phyloP scores from a whole-genome alignment of 2,888 invertebrate genomes.

The Arctia plantaginis region DNA sequence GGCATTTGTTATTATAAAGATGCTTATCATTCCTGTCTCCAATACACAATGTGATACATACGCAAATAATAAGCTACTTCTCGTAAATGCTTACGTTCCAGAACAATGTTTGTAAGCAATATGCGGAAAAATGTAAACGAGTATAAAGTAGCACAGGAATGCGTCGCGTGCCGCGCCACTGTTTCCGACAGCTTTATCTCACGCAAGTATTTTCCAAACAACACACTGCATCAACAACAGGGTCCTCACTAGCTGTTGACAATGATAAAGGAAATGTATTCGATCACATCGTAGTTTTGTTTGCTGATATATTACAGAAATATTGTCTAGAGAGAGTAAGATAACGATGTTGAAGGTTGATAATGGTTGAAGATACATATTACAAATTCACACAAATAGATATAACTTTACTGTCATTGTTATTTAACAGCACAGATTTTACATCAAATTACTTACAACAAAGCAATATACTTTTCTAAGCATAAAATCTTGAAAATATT shows the following conservation, averaged over 20 bases:
- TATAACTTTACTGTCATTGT: neutral
- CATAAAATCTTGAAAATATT: too few relatives aligned
- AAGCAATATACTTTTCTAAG: neutral
- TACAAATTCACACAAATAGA: neutral
- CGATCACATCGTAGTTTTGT: neutral
- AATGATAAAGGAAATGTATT: neutral
- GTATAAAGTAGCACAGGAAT: slow-evolving; percentile 60
- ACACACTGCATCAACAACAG: slow-evolving; percentile 39
- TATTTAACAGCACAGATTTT: too few relatives aligned
- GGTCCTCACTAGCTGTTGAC: slow-evolving; percentile 10
- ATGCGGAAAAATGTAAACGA: slow-evolving; percentile 73
- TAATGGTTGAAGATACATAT: neutral
- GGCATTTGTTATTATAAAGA: slow-evolving; percentile 47
- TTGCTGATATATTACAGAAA: neutral
- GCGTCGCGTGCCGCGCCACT: slow-evolving; percentile 51
- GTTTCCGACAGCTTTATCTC: slow-evolving; percentile 37
- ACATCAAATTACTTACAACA: neutral
- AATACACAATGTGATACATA: slow-evolving; percentile 61
- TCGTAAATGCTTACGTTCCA: slow-evolving; percentile 64
- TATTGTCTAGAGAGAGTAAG: neutral
- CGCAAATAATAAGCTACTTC: slow-evolving; percentile 58
- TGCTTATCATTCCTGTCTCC: slow-evolving; percentile 56
- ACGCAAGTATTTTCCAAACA: slow-evolving; percentile 46
- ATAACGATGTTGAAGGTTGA: neutral
- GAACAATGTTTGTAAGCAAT: slow-evolving; percentile 75